A percentile compares a stretch with the other conserved stretches of the same genome.
Evolutionary conservation across 2,888 invertebrate genomes (phyloP).

Genomic region (Altica lythri): DNA sequence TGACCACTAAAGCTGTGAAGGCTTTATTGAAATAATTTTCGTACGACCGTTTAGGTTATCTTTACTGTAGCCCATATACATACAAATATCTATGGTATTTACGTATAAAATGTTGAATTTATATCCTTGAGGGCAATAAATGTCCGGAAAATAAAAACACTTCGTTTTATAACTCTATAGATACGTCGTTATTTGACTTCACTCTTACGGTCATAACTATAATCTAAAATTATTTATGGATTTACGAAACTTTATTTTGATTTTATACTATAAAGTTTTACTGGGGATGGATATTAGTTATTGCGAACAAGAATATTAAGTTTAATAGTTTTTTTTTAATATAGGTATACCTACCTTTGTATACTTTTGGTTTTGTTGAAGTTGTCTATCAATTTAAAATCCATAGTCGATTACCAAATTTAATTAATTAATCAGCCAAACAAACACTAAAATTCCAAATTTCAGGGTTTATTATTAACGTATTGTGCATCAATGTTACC

Average conservation of each 20-base stretch:
- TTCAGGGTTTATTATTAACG: no score
- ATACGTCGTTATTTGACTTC: constrained; percentile 25
- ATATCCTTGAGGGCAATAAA: constrained; percentile 32
- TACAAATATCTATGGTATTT: constrained; percentile 24
- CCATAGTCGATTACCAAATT: no score
- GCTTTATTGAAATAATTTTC: constrained; percentile 30
- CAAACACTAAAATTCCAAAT: no score
- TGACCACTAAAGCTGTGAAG: constrained; percentile 6
- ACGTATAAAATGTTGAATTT: constrained; percentile 30
- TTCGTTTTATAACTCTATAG: constrained; percentile 31
- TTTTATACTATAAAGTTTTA: no score
- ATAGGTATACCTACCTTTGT: no score
- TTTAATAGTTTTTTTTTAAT: no score
- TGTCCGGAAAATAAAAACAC: constrained; percentile 30
- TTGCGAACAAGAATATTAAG: no score
- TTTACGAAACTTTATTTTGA: constrained; percentile 15
- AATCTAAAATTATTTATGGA: constrained; percentile 26
- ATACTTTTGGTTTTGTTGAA: no score
- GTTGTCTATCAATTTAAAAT: no score
- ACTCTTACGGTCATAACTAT: constrained; percentile 26
- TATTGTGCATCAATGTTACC: no score
- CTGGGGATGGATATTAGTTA: no score
- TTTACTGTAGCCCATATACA: constrained; percentile 25
- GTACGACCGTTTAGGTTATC: constrained; percentile 25
- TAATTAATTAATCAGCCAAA: no score